Base-by-base conservation (phyloP, 1,140 invertebrate species). In the Monomorium pharaonis region DNA sequence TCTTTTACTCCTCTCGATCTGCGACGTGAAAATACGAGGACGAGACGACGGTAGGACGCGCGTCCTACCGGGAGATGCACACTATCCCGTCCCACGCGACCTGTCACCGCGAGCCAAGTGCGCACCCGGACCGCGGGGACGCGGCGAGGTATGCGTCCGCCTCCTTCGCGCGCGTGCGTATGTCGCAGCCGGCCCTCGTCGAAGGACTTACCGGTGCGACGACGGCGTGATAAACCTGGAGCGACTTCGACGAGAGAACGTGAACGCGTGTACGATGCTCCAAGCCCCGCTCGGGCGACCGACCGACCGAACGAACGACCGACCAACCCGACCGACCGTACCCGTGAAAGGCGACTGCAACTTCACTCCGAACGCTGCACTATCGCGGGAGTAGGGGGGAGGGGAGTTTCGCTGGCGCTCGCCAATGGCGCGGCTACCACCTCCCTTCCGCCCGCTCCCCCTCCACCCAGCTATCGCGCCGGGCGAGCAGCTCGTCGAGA, bases 271-370 rank as follows among this genome's bases (percentile, higher is more conserved):
- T 56, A 42, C 16, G 24, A 18, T 42, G 33, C 33, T 51, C 60
- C 70, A 27, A 54, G 54, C 42, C 56, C 42, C 27, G 81, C 54
- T 56, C 54, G 67, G 49, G n/a, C 56, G 18, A 70, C 67, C 78
- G 67, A 37, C 49, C 47, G 44, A 56, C 2, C 74, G 74, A 24
- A 16, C 74, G 74, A 27, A 16, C 74, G 54, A 76, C 42, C 74
- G 24, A 76, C 30, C 72, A 33, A 76, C 74, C 88, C 51, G 81
- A 60, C 65, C 84, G 62, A 89, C 89, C 78, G 85, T 86, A 77
- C 91, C 90, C 86, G 92, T 92, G 90, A 92, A 92, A 92, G 92
- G 90, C 87, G 83, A 92, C 91, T 67, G 63, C 37, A 21, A 67
- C 63, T 67, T 2, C 87, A 89, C 86, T 83, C 84, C 78, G 51